Evolutionary conservation across 2,113 vertebrate species (phyloP).

Genomic region (Mohoua ochrocephala): DNA sequence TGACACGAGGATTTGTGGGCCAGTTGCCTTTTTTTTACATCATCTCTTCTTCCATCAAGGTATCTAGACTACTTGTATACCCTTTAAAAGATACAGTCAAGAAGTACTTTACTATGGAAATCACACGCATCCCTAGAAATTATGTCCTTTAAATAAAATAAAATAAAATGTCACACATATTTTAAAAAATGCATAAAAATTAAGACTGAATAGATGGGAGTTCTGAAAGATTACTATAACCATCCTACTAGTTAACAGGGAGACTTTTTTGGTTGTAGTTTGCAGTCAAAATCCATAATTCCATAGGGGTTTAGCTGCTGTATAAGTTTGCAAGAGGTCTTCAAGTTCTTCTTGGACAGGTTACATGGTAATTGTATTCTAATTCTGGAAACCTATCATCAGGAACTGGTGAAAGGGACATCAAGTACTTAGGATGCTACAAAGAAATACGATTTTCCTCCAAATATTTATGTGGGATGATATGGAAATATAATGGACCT

Average conservation of each 20-base stretch:
- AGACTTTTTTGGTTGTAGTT: not conserved
- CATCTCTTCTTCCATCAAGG: not conserved
- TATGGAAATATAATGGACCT: not conserved
- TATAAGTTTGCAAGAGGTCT: not conserved
- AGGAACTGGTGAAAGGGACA: not conserved
- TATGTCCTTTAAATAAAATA: not conserved
- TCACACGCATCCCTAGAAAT: not conserved
- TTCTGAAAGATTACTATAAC: not conserved
- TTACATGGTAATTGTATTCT: not conserved
- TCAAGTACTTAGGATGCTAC: not conserved
- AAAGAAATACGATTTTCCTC: not conserved
- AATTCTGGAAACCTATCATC: not conserved
- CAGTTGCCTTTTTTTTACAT: not conserved
- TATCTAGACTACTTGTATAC: not conserved
- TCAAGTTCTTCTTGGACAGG: not conserved
- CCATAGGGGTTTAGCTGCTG: not conserved
- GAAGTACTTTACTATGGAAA: not conserved
- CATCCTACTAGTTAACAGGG: not conserved
- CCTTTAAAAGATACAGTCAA: not conserved
- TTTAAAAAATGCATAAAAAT: not conserved
- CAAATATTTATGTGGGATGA: not conserved
- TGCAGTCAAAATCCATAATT: not conserved
- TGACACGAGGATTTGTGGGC: not conserved
- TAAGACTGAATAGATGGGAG: not conserved
- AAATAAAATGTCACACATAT: not conserved